phyloP scores from a whole-genome alignment of 2,888 invertebrate species.

The Eudemis profundana region DNA sequence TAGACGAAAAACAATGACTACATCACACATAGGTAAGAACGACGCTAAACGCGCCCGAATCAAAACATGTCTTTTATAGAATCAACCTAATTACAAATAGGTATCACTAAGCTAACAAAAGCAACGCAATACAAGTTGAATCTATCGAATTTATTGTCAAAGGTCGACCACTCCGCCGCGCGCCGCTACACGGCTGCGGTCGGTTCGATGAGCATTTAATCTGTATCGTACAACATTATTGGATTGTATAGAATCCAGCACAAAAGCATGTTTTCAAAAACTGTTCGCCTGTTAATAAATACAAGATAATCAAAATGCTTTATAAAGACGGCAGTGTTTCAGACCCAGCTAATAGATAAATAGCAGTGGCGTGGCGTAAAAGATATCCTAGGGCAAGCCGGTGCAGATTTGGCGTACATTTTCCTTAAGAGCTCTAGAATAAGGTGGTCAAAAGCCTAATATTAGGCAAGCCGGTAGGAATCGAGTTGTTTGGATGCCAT shows the following conservation, averaged over 20 bases:
- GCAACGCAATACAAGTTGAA: conserved; percentile 16
- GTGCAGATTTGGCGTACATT: no score
- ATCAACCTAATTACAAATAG: conserved; percentile 14
- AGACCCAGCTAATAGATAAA: neutral
- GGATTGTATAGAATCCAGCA: neutral
- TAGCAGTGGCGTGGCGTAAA: no score
- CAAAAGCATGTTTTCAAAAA: neutral
- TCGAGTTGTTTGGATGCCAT: no score
- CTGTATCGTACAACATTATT: neutral
- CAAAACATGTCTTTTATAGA: conserved; percentile 28
- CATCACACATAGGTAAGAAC: conserved; percentile 14
- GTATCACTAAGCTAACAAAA: conserved; percentile 22
- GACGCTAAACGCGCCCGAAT: conserved; percentile 7
- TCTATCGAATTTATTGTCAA: conserved; percentile 37
- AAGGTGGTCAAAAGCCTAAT: no score
- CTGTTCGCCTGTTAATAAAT: neutral
- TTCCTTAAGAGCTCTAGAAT: no score
- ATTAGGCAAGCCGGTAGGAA: no score
- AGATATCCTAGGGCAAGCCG: no score
- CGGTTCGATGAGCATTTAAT: neutral
- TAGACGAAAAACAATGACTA: conserved; percentile 29
- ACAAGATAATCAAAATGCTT: neutral
- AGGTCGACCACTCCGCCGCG: conserved; percentile 26
- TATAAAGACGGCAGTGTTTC: conserved; percentile 17
- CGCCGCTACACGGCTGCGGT: conserved; percentile 2